Evolutionary conservation across 2,888 invertebrate genomes (phyloP).

Genomic region (Standfussiana lucernea): DNA sequence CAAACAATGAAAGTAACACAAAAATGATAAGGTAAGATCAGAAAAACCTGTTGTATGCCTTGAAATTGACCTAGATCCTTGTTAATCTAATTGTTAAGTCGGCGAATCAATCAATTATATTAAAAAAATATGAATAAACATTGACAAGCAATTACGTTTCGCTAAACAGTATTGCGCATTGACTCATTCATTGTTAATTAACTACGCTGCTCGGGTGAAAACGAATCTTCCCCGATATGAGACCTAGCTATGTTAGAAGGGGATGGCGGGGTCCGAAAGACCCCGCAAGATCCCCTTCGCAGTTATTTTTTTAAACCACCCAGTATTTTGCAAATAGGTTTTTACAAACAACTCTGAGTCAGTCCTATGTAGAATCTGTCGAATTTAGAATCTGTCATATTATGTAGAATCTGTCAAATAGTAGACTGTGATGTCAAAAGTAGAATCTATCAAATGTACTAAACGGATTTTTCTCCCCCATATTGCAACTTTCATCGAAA

Average conservation of each 20-base stretch:
- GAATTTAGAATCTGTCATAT: too few species aligned
- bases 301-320: too few species aligned
- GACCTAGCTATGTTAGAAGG: too few species aligned
- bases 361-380: too few species aligned
- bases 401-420: too few species aligned
- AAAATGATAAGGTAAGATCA: neutral
- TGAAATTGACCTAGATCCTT: constrained; percentile 16
- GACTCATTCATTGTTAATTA: neutral
- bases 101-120: constrained; percentile 29
- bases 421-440: too few species aligned
- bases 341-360: too few species aligned
- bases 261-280: too few species aligned
- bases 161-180: neutral
- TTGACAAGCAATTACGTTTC: constrained; percentile 1
- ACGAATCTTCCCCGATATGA: neutral
- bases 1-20: neutral
- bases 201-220: neutral
- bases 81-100: neutral
- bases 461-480: neutral
- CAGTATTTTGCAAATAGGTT: too few species aligned
- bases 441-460: too few species aligned
- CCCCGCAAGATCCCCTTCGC: too few species aligned
- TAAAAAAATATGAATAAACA: constrained; percentile 42
- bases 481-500: neutral
- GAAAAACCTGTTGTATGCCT: constrained; percentile 3